Percentiles rank a stretch among this genome's conserved stretches.
Conservation (phyloP, 2,113 vertebrate species). For the Ptilonorhynchus violaceus region DNA sequence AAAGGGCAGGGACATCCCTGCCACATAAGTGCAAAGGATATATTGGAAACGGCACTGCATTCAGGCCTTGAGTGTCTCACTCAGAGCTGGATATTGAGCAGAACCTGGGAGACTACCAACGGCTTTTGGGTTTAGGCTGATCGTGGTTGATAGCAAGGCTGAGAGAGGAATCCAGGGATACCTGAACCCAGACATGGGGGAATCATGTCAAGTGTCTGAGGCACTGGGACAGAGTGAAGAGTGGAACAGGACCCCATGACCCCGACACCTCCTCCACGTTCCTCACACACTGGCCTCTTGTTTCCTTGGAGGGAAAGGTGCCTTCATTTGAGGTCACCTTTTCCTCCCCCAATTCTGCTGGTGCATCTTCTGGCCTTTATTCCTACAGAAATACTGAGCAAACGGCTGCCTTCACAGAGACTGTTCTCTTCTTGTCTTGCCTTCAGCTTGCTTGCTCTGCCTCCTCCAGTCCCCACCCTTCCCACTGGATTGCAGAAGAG, state of each 20-base stretch:
- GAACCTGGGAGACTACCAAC: not conserved
- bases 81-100: not conserved
- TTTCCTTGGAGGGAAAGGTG: not conserved
- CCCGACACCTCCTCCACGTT: not conserved
- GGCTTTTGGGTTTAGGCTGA: not conserved
- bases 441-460: not conserved
- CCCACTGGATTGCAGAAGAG: not conserved
- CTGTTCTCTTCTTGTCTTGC: not conserved
- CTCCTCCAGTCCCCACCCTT: not conserved
- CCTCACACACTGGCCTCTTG: not conserved
- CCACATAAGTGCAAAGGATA: not conserved
- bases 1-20: not conserved
- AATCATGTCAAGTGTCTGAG: not conserved
- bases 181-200: accelerated
- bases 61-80: not conserved
- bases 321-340: not conserved
- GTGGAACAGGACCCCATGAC: not conserved
- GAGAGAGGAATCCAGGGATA: not conserved
- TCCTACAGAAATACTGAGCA: not conserved
- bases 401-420: not conserved
- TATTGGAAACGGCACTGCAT: not conserved
- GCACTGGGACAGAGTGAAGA: not conserved
- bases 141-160: not conserved
- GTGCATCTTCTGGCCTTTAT: not conserved
- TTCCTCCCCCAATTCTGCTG: not conserved